Evolutionary conservation across 2,888 invertebrate species (phyloP).

Genomic region (Habrosyne pyritoides): DNA sequence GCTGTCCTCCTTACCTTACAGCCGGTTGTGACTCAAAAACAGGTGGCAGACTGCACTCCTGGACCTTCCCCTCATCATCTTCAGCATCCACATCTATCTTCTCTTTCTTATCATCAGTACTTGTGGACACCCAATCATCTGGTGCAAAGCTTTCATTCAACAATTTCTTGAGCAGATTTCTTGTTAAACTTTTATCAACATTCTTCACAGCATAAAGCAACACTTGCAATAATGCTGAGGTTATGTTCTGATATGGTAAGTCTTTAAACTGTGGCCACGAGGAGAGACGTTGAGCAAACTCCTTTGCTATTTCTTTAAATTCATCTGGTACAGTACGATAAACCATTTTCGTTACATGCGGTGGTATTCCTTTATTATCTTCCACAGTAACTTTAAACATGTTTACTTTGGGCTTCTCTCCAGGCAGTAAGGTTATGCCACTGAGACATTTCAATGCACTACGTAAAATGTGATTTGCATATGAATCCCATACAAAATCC

Average conservation of each 20-base stretch:
- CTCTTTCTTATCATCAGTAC: constrained; percentile 37
- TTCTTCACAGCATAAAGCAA: constrained; percentile 85
- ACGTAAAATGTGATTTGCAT: constrained; percentile 90
- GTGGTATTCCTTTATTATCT: constrained; percentile 62
- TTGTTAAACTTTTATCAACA: constrained; percentile 81
- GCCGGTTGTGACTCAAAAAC: constrained; percentile 86
- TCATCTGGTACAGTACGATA: constrained; percentile 82
- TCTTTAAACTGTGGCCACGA: constrained; percentile 91
- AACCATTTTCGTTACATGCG: constrained; percentile 63
- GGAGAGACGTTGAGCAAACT: constrained; percentile 85
- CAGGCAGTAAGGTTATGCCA: constrained; percentile 84
- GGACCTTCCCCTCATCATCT: constrained; percentile 9
- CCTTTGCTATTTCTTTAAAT: constrained; percentile 85
- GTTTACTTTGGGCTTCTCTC: constrained; percentile 71
- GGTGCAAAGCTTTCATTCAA: constrained; percentile 85
- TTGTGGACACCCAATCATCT: constrained; percentile 58
- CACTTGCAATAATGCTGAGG: constrained; percentile 89
- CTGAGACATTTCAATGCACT: constrained; percentile 88
- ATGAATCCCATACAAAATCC: constrained; percentile 91
- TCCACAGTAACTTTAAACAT: constrained; percentile 55
- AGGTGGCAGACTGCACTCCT: constrained; percentile 72
- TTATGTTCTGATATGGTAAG: constrained; percentile 86
- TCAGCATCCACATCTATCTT: constrained; percentile 30
- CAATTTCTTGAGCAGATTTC: constrained; percentile 84
- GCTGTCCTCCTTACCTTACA: no score